Base-by-base conservation (phyloP, 2,113 vertebrate genomes). In the Ageneiosus marmoratus region DNA sequence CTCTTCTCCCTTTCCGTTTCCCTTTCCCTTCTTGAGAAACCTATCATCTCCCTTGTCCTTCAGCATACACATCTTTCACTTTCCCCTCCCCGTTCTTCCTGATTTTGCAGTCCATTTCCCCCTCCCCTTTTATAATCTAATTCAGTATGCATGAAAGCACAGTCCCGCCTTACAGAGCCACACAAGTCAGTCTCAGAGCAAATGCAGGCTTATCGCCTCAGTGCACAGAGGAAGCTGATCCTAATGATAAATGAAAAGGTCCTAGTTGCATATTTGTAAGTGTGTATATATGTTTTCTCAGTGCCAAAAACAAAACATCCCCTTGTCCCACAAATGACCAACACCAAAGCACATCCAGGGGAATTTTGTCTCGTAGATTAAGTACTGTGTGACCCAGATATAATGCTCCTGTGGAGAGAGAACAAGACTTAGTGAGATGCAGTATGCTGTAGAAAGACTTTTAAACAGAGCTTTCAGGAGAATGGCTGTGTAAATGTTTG, bases 111-210 rank as follows among this genome's bases (percentile, higher is more conserved):
- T 41, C 73, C 48, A 18, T 76, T 50, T 18, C 15, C 67, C 65
- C 75, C 48, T 41, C 86, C 22, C 41, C 18, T 73, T 22, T 46
- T 86, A 89, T 13, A 93, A 93, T 93, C 85, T 37, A 84, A n/a
- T 55, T 12, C 53, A 79, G 22, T 72, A 73, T 51, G 72, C 51
- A 18, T 77, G 22, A 58, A 77, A 77, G 32, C 75, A 58, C 34
- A 60, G 34, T 27, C 22, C 34, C 37, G 37, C 76, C 37, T 55
- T 34, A 37, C 73, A 76, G 4, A 76, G 29, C 3, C 73, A 34
- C 16, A 34, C 73, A 18, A 58, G 32, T 24, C 27, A 34, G 73
- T n/a, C 34, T 77, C 11, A 13, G 8, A 37, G 50, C 74, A 77
- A 77, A 77, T 44, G 53, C 22, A 41, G 24, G 55, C 24, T 77